Evolutionary conservation across 2,888 invertebrate species (phyloP).

Genomic region (Galerucella nymphaeae): DNA sequence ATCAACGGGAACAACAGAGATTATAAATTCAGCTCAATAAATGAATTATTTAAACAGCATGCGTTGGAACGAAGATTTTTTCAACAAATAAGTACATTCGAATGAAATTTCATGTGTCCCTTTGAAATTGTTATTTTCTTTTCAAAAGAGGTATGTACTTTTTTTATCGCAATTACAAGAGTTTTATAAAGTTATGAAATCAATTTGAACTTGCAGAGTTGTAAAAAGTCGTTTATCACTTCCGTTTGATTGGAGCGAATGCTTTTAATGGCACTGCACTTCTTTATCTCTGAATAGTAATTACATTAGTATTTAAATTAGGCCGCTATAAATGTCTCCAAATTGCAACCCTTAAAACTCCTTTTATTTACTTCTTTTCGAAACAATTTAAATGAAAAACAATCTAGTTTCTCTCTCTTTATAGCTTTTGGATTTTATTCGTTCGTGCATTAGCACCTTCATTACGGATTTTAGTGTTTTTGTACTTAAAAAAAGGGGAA

Average conservation of each 20-base stretch:
- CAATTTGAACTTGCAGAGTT: conserved; percentile 50
- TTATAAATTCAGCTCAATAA: too few relatives aligned
- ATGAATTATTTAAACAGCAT: too few relatives aligned
- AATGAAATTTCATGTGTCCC: too few relatives aligned
- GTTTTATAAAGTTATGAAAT: conserved; percentile 22
- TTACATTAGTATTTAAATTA: conserved; percentile 58
- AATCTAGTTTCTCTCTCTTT: conserved; percentile 22
- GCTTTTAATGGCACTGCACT: conserved; percentile 53
- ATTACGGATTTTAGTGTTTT: conserved; percentile 18
- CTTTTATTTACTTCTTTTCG: conserved; percentile 47
- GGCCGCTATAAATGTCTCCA: conserved; percentile 56
- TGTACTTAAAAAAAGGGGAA: conserved; percentile 10
- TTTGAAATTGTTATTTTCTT: too few relatives aligned
- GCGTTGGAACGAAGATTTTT: too few relatives aligned
- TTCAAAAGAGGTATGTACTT: too few relatives aligned
- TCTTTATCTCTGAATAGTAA: conserved; percentile 56
- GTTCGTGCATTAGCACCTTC: conserved; percentile 25
- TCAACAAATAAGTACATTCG: too few relatives aligned
- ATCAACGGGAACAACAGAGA: too few relatives aligned
- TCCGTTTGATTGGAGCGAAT: conserved; percentile 51
- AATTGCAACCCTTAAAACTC: conserved; percentile 54
- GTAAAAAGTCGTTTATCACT: conserved; percentile 55
- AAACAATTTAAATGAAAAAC: conserved; percentile 41
- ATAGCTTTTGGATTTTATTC: conserved; percentile 27
- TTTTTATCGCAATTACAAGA: neutral